Percentiles rank a stretch among this genome's conserved stretches.
Evolutionary conservation across 2,797 vertebrate genomes (phyloP).

Genomic region (Simalia tracyae): DNA sequence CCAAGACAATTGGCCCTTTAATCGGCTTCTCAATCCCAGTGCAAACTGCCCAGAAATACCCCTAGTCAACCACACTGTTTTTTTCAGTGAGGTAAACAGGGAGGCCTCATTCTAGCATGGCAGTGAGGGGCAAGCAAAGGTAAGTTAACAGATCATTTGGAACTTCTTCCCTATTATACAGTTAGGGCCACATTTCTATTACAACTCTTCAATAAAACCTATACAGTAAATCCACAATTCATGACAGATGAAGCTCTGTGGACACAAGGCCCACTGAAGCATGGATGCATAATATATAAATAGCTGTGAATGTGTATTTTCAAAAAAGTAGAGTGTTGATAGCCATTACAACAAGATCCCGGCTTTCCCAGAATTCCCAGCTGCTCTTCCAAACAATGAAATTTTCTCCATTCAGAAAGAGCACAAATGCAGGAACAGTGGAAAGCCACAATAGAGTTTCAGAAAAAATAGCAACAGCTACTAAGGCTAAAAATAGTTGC

Average conservation of each 20-base stretch:
- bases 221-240: slow-evolving; percentile 7
- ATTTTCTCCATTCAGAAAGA: slow-evolving; percentile 26
- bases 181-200: neutral
- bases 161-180: neutral
- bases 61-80: too few relatives aligned
- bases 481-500: slow-evolving; percentile 32
- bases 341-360: slow-evolving; percentile 25
- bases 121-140: neutral
- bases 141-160: neutral
- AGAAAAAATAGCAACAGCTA: slow-evolving; percentile 7
- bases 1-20: too few relatives aligned
- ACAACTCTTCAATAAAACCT: neutral
- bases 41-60: too few relatives aligned
- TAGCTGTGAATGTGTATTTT: slow-evolving; percentile 9
- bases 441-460: slow-evolving; percentile 26
- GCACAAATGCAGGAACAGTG: neutral
- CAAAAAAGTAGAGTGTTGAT: neutral
- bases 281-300: neutral
- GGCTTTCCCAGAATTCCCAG: slow-evolving; percentile 35
- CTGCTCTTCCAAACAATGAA: slow-evolving; percentile 20
- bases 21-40: too few relatives aligned
- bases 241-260: neutral
- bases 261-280: neutral
- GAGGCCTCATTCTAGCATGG: too few relatives aligned
- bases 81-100: too few relatives aligned